These are phyloP conservation scores for Stomatorhinus ivindoensis DNA, from an alignment of 2,113 vertebrate species.

Conservation along the genomic window DNA sequence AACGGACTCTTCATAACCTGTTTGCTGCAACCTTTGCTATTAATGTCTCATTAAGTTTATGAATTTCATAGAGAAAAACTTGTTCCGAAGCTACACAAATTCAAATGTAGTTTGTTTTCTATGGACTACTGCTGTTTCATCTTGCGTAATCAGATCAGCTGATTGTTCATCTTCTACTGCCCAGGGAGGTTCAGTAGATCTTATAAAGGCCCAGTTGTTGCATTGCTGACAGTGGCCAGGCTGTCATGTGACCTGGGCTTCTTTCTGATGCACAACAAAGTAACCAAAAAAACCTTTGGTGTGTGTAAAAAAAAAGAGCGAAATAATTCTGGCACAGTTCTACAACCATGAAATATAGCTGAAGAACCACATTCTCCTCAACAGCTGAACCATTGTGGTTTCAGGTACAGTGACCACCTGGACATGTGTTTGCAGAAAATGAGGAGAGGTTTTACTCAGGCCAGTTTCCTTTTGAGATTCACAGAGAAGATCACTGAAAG, in stretches of 20 bases:
- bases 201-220: slow-evolving; percentile 10
- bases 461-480: not conserved
- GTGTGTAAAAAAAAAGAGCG: not conserved
- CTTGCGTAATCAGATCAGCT: slow-evolving; percentile 10
- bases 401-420: not conserved
- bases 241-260: not conserved
- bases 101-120: not conserved
- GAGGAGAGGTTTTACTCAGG: not conserved
- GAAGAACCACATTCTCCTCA: not conserved
- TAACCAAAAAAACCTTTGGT: not conserved
- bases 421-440: not conserved
- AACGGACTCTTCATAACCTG: not conserved
- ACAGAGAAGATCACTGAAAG: not conserved
- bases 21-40: not conserved
- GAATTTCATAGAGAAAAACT: not conserved
- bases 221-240: not conserved
- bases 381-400: not conserved
- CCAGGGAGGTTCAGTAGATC: not conserved
- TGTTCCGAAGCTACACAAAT: not conserved
- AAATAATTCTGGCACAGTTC: not conserved
- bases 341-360: not conserved
- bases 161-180: not conserved
- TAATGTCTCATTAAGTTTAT: not conserved
- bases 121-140: not conserved
- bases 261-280: not conserved